Evolutionary conservation across 2,113 vertebrate species (phyloP).

Genomic region (Antennarius striatus): DNA sequence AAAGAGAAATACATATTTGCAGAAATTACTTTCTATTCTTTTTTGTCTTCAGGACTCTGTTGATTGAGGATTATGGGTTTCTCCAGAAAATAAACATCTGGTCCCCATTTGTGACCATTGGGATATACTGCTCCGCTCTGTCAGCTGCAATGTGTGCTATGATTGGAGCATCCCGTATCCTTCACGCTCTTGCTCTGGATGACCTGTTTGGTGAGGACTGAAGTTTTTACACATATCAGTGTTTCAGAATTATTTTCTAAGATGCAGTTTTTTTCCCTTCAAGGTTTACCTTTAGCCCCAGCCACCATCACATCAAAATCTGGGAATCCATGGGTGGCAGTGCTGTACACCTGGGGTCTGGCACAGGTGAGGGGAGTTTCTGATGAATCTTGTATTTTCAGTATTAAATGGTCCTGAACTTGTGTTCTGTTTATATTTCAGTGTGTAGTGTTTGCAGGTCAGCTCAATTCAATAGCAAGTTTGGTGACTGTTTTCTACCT

Average conservation of each 20-base stretch:
- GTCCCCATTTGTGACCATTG: constrained; percentile 85
- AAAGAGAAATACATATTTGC: neutral
- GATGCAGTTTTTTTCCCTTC: neutral
- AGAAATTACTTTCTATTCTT: neutral
- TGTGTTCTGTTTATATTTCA: constrained; percentile 64
- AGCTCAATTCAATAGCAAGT: constrained; percentile 87
- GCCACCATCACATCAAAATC: constrained; percentile 84
- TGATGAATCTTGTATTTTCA: neutral
- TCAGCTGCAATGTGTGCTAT: constrained; percentile 90
- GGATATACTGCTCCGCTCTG: constrained; percentile 86
- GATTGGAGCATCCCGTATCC: constrained; percentile 90
- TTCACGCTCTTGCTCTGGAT: constrained; percentile 88
- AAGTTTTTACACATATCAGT: neutral
- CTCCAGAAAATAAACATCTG: constrained; percentile 87
- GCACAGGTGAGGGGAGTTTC: constrained; percentile 73
- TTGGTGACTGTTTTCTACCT: constrained; percentile 92
- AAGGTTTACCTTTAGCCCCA: constrained; percentile 84
- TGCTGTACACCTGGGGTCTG: constrained; percentile 81
- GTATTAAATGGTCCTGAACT: neutral
- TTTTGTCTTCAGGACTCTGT: constrained; percentile 75
- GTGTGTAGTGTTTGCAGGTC: constrained; percentile 90
- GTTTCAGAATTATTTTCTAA: neutral
- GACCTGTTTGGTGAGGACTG: constrained; percentile 84
- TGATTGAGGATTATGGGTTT: constrained; percentile 88
- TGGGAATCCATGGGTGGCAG: constrained; percentile 87